Conservation (phyloP, 2,888 invertebrate species). For the Meteorus cinctellus region DNA sequence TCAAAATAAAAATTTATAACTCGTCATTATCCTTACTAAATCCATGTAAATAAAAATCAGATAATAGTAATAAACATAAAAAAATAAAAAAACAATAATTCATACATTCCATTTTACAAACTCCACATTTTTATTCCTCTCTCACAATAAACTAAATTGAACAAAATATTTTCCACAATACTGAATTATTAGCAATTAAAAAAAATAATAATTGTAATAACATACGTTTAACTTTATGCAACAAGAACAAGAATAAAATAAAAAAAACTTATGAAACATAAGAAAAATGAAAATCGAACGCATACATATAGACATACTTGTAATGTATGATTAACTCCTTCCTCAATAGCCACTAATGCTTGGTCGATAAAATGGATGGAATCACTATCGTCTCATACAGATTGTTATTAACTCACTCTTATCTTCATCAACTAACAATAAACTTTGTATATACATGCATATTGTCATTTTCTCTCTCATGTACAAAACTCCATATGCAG, state of each 20-base stretch:
- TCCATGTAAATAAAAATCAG: no score
- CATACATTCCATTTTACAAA: no score
- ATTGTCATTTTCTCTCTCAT: slow-evolving; percentile 16
- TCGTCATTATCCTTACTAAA: no score
- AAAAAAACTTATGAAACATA: not conserved
- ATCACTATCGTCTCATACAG: slow-evolving; percentile 45
- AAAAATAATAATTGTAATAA: slow-evolving; percentile 3
- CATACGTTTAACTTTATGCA: slow-evolving; percentile 1
- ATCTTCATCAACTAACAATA: slow-evolving; percentile 48
- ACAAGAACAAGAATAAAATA: not conserved
- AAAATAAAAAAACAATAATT: no score
- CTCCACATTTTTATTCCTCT: no score
- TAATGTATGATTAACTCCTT: slow-evolving; percentile 43
- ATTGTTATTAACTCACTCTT: slow-evolving; percentile 48
- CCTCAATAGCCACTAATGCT: slow-evolving; percentile 45
- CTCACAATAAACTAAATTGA: not conserved
- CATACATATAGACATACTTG: slow-evolving; percentile 17
- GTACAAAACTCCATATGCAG: slow-evolving; percentile 24
- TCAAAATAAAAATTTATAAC: no score
- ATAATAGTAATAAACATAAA: no score
- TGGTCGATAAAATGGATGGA: slow-evolving; percentile 40
- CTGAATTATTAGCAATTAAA: slow-evolving; percentile 1
- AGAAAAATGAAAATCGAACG: slow-evolving; percentile 18
- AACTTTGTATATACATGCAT: slow-evolving; percentile 36
- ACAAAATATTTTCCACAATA: slow-evolving; percentile 5